Base-by-base conservation (phyloP, 64 coral and sea anemone genomes). In the Stylophora pistillata region DNA sequence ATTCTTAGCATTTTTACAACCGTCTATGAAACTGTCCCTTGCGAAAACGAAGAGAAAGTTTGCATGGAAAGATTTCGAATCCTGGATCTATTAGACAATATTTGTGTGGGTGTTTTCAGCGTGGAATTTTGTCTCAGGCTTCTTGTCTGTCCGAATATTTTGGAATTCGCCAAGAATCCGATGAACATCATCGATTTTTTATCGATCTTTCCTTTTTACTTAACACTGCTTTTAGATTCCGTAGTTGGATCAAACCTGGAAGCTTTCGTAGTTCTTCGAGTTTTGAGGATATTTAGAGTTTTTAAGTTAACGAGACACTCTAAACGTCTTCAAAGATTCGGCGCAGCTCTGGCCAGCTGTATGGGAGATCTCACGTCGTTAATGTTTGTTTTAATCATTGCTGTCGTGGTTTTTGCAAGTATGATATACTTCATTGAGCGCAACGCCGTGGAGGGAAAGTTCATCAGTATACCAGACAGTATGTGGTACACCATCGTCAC, bases 401-500 rank as follows among this genome's bases (percentile, higher is more conserved):
- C 96, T 0, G 89, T 94, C 20, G 78, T 98, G 23, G 85, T 98
- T 0, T 98, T 98, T 81, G 91, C 96, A 30, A 98, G 96, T 83
- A 89, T 88, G 58, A 88, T 98, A 63, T 98, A 89, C 79, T 94
- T 91, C 61, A 91, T 94, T 55, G 96, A 98, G 54, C 79, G 81
- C 20, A 80, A 86, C 12, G 89, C 78, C 20, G 90, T 86, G 53
- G 78, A 94, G 20, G 86, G 92, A 21, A 91, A 81, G 56, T 98
- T 94, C 18, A 89, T 58, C 41, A 98, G 96, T 71, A 98, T 98
- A 10, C 96, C 96, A 15, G 96, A 98, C 69, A 92, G 85, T 55
- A 98, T 98, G 96, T 98, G 96, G 96, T 98, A 89, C 58, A 98
- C 96, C 0, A 91, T 98, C 21, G 96, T 98, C 18, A 98, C 96